Base-by-base conservation (phyloP, 2,797 vertebrate genomes). In the Podarcis siculus region DNA sequence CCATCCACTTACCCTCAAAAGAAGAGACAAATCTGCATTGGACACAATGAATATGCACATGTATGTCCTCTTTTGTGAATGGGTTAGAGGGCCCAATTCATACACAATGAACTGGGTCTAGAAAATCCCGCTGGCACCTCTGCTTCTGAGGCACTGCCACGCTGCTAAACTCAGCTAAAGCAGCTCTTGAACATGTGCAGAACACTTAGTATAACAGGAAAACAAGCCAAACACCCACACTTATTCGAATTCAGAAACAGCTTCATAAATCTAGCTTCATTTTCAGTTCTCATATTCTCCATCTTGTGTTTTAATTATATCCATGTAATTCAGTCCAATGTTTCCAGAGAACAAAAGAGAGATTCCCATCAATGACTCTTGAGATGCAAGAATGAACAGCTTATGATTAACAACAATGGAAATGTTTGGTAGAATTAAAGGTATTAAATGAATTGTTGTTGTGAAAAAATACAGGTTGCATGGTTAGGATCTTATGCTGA, bases 331-430 rank as follows among this genome's bases (percentile, higher is more conserved):
- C 86, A 82, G 73, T 93, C 90, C 30, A 71, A 75, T 75, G 32
- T 89, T 93, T 87, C 91, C 49, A 90, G 49, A 49, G 93, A 87
- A 85, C 37, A 93, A 90, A 90, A 94, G 69, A 87, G 85, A 95
- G 87, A 90, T 55, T 55, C 49, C 13, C 49, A 55, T 55, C 12
- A 55, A 55, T 55, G 49, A 55, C 49, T 55, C 13, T 55, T 55
- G 49, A 55, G 49, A 55, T 55, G 49, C 49, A 55, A 55, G 13
- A 55, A 55, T 55, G 49, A 55, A 55, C 49, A 55, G 49, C 3
- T 55, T 55, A 55, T 55, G 49, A 73, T 25, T 15, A 25, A 82
- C 7, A 35, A 21, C 15, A 69, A 45, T 32, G 64, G 45, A 45
- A 1, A 23, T 82, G 27, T 73, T 69, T 58, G 19, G 45, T 58